Evolutionary conservation across 2,797 vertebrate genomes (phyloP).

Genomic region (Botia almorhae): DNA sequence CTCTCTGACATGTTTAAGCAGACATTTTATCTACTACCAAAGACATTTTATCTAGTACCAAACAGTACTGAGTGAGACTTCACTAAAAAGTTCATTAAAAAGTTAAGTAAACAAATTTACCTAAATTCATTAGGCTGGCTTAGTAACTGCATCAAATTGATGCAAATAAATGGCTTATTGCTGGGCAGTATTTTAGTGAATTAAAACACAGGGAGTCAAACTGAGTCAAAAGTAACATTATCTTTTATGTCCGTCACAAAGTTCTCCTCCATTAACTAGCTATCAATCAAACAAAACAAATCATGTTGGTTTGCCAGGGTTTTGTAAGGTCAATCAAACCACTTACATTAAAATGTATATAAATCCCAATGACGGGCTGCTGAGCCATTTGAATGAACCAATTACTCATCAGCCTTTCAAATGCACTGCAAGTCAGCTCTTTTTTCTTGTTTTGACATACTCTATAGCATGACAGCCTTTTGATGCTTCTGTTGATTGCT

Average conservation of each 20-base stretch:
- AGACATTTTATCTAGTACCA: not conserved
- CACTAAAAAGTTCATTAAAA: not conserved
- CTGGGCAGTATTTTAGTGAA: constrained; percentile 8
- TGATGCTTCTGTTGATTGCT: constrained; percentile 30
- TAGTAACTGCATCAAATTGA: constrained; percentile 9
- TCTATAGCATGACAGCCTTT: constrained; percentile 6
- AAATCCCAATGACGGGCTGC: constrained; percentile 28
- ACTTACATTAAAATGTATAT: constrained; percentile 44
- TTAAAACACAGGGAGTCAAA: constrained; percentile 8
- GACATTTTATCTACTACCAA: not conserved
- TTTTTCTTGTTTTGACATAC: constrained; percentile 26
- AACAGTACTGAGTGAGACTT: constrained; percentile 4
- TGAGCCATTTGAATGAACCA: constrained; percentile 28
- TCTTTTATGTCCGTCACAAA: constrained; percentile 15
- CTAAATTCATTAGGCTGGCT: constrained; percentile 14
- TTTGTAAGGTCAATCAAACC: constrained; percentile 25
- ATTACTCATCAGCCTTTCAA: constrained; percentile 30
- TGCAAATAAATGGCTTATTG: not conserved
- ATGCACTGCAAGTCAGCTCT: constrained; percentile 23
- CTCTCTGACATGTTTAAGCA: constrained; percentile 15
- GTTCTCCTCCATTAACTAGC: constrained; percentile 32
- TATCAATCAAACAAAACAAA: constrained; percentile 14
- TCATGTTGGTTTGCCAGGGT: not conserved
- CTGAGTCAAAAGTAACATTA: constrained; percentile 25
- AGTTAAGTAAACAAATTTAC: constrained; percentile 8